These are phyloP conservation scores for Tamias sibiricus DNA, from an alignment of 2,113 vertebrate species.

Conservation along the genomic window DNA sequence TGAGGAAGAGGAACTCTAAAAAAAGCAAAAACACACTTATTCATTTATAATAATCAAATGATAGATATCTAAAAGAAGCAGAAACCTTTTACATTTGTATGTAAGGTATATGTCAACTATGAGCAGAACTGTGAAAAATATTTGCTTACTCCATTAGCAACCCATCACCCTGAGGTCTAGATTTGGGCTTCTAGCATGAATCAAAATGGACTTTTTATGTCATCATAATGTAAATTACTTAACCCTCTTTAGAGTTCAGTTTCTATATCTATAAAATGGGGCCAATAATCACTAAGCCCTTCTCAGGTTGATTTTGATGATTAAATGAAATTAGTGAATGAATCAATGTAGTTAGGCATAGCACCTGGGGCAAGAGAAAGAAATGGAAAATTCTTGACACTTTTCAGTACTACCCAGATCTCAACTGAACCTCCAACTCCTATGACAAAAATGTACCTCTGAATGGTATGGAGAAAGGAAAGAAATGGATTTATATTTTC, in stretches of 20 bases:
- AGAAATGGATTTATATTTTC: neutral
- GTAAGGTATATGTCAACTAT: neutral
- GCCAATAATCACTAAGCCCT: neutral
- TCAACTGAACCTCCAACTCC: neutral
- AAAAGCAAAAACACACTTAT: neutral
- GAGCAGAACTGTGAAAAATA: neutral
- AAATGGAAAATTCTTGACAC: neutral
- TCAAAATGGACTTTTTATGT: neutral
- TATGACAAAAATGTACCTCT: neutral
- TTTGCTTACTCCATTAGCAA: neutral
- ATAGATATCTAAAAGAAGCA: neutral
- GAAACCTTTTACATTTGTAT: neutral
- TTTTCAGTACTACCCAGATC: neutral
- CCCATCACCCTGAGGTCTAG: neutral
- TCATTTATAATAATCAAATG: slow-evolving; percentile 35
- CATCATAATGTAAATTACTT: neutral
- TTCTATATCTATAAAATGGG: neutral
- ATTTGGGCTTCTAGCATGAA: neutral
- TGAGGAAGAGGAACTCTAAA: slow-evolving; percentile 93
- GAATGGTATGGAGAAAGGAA: neutral
- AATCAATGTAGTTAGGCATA: neutral
- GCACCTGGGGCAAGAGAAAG: neutral
- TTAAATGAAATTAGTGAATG: slow-evolving; percentile 26
- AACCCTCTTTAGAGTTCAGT: neutral
- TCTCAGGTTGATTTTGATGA: slow-evolving; percentile 22